Conservation (phyloP, 2,113 vertebrate species). For the Gallinago media region DNA sequence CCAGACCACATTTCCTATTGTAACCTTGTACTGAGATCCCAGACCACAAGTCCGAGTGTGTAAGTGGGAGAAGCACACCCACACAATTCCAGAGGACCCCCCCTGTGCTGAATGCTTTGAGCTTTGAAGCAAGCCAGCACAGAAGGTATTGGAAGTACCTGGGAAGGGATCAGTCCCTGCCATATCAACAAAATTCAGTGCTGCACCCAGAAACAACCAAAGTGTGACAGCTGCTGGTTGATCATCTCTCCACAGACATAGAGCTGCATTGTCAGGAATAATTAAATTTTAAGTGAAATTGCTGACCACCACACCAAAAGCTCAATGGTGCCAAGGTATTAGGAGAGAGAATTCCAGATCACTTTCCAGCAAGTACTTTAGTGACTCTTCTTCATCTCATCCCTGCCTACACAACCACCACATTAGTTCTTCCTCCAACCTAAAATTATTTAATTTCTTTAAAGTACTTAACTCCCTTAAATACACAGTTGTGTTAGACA, state of each 20-base stretch:
- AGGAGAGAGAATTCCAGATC: neutral
- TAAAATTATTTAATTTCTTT: neutral
- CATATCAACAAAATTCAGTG: neutral
- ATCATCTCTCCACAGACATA: neutral
- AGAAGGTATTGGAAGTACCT: rapidly evolving
- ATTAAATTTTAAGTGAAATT: neutral
- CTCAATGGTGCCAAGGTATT: neutral
- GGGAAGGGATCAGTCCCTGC: neutral
- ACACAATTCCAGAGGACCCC: no score
- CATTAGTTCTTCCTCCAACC: neutral
- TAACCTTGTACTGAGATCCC: neutral
- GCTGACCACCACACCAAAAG: neutral
- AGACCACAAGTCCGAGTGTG: neutral
- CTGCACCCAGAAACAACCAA: neutral
- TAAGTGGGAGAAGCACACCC: neutral
- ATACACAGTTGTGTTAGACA: neutral
- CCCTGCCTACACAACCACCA: neutral
- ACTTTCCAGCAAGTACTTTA: neutral
- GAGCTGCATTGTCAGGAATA: neutral
- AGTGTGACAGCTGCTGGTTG: rapidly evolving
- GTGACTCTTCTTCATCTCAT: neutral
- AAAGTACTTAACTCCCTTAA: neutral
- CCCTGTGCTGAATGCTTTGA: rapidly evolving
- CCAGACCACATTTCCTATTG: neutral
- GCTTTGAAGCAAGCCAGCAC: neutral